Evolutionary conservation across 1,140 invertebrate genomes (phyloP).

Genomic region (Rhyacophila brunnea): DNA sequence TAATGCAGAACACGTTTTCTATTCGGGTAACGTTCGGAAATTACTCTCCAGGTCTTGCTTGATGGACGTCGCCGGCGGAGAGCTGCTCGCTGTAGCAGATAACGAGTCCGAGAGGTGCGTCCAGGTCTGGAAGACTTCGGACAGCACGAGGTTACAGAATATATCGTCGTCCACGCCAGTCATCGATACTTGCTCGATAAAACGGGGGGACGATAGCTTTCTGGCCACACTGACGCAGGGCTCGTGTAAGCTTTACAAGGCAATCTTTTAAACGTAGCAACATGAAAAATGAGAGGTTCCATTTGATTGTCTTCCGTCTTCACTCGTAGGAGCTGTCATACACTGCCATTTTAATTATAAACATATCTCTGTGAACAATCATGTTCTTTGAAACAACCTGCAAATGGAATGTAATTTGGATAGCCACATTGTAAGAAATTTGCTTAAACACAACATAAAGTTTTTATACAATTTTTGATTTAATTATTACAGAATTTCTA

Average conservation of each 20-base stretch:
- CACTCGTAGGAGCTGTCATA: too few species aligned
- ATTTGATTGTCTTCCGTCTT: too few species aligned
- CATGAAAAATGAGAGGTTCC: too few species aligned
- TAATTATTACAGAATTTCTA: too few species aligned
- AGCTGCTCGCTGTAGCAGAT: conserved; percentile 62
- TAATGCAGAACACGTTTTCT: conserved; percentile 59
- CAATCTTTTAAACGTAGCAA: too few species aligned
- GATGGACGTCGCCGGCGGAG: conserved; percentile 53
- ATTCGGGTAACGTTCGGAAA: conserved; percentile 67
- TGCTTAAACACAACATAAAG: too few species aligned
- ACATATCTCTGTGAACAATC: too few species aligned
- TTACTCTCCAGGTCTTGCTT: conserved; percentile 63
- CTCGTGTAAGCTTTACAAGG: conserved; percentile 59
- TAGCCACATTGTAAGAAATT: too few species aligned
- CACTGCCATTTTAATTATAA: too few species aligned
- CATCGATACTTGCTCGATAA: conserved; percentile 64
- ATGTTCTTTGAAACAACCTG: too few species aligned
- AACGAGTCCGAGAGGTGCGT: conserved; percentile 63
- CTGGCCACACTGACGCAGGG: conserved; percentile 66
- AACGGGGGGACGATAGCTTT: conserved; percentile 51
- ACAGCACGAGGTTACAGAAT: conserved; percentile 55
- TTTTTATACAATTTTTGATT: too few species aligned
- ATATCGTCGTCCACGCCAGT: conserved; percentile 61
- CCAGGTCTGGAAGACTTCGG: conserved; percentile 66
- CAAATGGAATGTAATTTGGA: too few species aligned